phyloP scores from a whole-genome alignment of 2,797 vertebrate genomes.

The Acipenser transmontanus region DNA sequence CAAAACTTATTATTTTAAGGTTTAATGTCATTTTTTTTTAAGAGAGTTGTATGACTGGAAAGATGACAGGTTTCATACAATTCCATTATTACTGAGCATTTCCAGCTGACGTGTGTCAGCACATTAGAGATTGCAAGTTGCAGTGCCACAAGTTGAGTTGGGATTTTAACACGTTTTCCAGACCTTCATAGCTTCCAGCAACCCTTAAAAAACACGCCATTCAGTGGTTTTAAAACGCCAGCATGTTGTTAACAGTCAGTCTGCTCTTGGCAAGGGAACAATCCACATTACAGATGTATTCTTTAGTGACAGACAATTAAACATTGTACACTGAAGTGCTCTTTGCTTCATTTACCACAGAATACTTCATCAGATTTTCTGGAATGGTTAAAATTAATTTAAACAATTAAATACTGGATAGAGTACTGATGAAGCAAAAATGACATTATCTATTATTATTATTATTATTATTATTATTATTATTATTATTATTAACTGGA shows the following conservation, averaged over 20 bases:
- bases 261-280: slow-evolving; percentile 5
- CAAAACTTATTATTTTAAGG: too few relatives aligned
- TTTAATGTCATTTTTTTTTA: too few relatives aligned
- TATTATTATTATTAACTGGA: too few relatives aligned
- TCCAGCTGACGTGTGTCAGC: too few relatives aligned
- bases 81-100: too few relatives aligned
- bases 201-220: slow-evolving; percentile 9
- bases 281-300: slow-evolving; percentile 27
- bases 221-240: slow-evolving; percentile 3
- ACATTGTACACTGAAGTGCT: slow-evolving; percentile 23
- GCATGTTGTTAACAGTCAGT: not conserved
- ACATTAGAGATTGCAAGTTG: too few relatives aligned
- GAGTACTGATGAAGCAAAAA: too few relatives aligned
- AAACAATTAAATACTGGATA: too few relatives aligned
- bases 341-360: slow-evolving; percentile 17
- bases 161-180: slow-evolving; percentile 3
- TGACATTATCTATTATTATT: too few relatives aligned
- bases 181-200: slow-evolving; percentile 1
- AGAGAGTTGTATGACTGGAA: too few relatives aligned
- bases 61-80: too few relatives aligned
- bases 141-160: slow-evolving; percentile 4
- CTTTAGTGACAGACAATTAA: slow-evolving; percentile 43
- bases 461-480: too few relatives aligned
- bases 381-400: slow-evolving; percentile 4
- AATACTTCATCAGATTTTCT: slow-evolving; percentile 3